phyloP scores from a whole-genome alignment of 2,797 vertebrate species.

The Squalus acanthias region DNA sequence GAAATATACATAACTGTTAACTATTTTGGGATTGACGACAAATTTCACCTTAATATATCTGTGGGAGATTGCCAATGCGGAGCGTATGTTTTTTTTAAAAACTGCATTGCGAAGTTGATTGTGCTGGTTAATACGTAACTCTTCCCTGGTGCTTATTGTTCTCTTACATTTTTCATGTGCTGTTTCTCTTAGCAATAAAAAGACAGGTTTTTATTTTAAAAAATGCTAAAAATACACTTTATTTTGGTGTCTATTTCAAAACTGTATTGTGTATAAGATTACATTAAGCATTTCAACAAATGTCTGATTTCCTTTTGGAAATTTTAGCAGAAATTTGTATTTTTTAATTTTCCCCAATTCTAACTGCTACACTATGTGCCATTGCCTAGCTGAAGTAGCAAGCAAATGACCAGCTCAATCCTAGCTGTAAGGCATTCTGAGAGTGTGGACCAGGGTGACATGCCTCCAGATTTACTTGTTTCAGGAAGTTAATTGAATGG shows the following conservation, averaged over 20 bases:
- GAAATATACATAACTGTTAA: neutral
- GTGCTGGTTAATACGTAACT: conserved; percentile 70
- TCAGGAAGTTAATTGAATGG: neutral
- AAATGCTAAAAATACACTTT: neutral
- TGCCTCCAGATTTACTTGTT: neutral
- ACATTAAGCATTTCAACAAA: neutral
- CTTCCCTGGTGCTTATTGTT: conserved; percentile 75
- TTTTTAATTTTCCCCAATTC: neutral
- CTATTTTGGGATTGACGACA: conserved; percentile 18
- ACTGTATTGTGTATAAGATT: neutral
- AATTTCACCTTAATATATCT: conserved; percentile 5
- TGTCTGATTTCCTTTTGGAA: neutral
- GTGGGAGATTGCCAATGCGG: conserved; percentile 24
- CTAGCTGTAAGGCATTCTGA: neutral
- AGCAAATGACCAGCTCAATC: neutral
- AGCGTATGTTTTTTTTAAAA: conserved; percentile 43
- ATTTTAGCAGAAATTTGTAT: neutral
- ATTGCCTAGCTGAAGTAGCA: neutral
- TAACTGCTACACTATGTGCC: neutral
- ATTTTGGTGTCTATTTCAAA: neutral
- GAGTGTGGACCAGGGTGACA: neutral
- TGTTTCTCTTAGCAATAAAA: conserved; percentile 99
- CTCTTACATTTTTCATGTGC: conserved; percentile 74
- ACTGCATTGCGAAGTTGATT: conserved; percentile 67
- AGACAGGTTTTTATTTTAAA: conserved; percentile 17